Evolutionary conservation across 1,140 invertebrate genomes (phyloP).

Genomic region (Drosophila aff.): DNA sequence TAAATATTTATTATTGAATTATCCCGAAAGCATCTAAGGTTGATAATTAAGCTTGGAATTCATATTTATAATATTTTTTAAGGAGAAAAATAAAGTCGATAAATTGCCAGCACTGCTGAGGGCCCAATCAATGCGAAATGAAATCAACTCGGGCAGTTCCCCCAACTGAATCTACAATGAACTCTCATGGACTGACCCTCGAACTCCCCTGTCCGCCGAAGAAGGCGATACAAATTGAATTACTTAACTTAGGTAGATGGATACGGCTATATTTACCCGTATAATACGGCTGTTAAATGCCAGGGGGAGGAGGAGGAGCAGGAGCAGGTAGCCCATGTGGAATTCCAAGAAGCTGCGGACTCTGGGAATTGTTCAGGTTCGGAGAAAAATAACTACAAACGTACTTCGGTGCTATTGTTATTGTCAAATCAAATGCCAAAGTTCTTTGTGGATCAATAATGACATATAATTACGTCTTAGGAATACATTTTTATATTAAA

Average conservation of each 20-base stretch:
- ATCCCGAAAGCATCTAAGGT: background rate
- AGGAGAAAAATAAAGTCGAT: background rate
- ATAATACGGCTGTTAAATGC: slow-evolving; percentile 13
- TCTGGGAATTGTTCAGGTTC: background rate
- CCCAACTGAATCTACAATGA: slow-evolving; percentile 47
- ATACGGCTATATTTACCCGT: slow-evolving; percentile 24
- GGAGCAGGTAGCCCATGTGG: background rate
- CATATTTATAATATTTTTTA: background rate
- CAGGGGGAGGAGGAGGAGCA: background rate
- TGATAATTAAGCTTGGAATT: background rate
- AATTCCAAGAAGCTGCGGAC: slow-evolving; percentile 9
- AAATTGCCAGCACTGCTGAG: background rate
- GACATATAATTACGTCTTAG: background rate
- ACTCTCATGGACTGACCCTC: slow-evolving; percentile 11
- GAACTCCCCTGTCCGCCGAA: background rate
- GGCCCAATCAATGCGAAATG: slow-evolving; percentile 46
- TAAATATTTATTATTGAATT: slow-evolving; percentile 1
- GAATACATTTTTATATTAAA: background rate
- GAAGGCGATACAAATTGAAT: slow-evolving; percentile 40
- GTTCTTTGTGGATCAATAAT: background rate
- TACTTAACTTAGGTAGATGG: slow-evolving; percentile 31
- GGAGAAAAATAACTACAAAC: background rate
- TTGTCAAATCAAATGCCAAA: background rate
- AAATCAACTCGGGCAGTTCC: slow-evolving; percentile 27
- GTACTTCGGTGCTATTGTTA: background rate